Percentiles rank a stretch among this genome's conserved stretches.
Conservation (phyloP, 2,888 invertebrate species). For the Drosophila stalkeri region DNA sequence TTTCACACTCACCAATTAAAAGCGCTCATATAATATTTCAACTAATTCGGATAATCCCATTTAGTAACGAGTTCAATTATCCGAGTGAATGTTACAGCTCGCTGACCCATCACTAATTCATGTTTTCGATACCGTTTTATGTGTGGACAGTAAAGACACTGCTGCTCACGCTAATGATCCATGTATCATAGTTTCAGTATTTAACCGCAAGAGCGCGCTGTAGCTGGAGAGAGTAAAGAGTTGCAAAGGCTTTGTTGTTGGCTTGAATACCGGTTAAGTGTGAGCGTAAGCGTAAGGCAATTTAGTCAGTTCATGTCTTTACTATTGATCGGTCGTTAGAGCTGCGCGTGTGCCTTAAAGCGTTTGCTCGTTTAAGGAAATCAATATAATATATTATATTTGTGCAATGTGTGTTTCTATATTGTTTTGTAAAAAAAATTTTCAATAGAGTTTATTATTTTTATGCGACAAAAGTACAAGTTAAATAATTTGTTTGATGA, state of each 20-base stretch:
- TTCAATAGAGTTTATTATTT: background rate
- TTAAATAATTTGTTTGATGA: background rate
- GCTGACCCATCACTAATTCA: background rate
- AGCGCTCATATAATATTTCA: background rate
- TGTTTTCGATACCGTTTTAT: background rate
- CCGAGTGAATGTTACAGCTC: background rate
- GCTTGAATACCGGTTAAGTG: background rate
- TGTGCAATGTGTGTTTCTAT: background rate
- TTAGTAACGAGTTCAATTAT: background rate
- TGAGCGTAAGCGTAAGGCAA: background rate
- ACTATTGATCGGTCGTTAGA: background rate
- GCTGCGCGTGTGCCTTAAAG: background rate
- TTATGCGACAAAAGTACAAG: background rate
- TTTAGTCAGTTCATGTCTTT: slow-evolving; percentile 3
- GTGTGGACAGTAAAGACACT: background rate
- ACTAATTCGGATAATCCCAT: background rate
- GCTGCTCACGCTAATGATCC: background rate
- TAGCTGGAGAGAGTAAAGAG: background rate
- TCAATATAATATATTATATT: background rate
- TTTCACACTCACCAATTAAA: background rate
- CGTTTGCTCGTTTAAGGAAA: background rate
- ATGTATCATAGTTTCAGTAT: background rate
- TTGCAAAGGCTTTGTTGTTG: background rate
- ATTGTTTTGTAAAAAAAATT: background rate
- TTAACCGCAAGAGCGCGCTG: background rate